Base-by-base conservation (phyloP, 2,888 invertebrate genomes). In the Orchesella flavescens region DNA sequence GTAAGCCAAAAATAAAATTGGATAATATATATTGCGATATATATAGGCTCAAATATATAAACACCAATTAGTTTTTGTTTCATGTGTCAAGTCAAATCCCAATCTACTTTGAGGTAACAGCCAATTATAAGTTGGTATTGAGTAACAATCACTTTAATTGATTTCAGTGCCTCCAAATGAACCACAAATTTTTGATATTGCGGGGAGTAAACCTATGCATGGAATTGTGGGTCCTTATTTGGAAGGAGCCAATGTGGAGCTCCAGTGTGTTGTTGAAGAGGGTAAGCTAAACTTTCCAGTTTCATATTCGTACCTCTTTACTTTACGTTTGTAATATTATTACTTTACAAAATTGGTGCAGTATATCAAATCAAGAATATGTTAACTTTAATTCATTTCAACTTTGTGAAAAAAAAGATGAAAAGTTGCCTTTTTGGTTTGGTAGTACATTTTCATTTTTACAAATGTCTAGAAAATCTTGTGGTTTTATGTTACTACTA, bases 131-230 rank as follows among this genome's bases (percentile, higher is more conserved):
- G 61, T 63, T n/a, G n/a, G 49, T 23, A 23, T 63, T 23, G 23
- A 23, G 21, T n/a, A 21, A 2, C 7, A 24, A 46, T 10, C n/a
- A 49, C n/a, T 49, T 15, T 49, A 49, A 49, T 77, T 85, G 13
- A 69, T 75, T 86, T 1, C 85, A 88, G 87, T 88, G 87, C 88
- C 88, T 88, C 88, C 88, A 68, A 78, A 82, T 65, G 86, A 87
- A 84, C 87, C 87, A 80, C 84, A 86, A 72, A 88, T 88, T 57
- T 86, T 84, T 71, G 88, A 87, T 73, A 84, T 76, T 63, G 57
- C 83, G 57, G 87, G 86, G 46, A 69, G 7, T 83, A 61, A 84
- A 84, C 76, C 83, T 85, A 1, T 79, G 87, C 46, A 87, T 86
- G 80, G 84, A n/a, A n/a, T n/a, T n/a, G n/a, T 87, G 19, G 88